Evolutionary conservation across 2,888 invertebrate genomes (phyloP), one percentile per base, ranked within the genome.

Genomic region (Lasioglossum lativentre): DNA sequence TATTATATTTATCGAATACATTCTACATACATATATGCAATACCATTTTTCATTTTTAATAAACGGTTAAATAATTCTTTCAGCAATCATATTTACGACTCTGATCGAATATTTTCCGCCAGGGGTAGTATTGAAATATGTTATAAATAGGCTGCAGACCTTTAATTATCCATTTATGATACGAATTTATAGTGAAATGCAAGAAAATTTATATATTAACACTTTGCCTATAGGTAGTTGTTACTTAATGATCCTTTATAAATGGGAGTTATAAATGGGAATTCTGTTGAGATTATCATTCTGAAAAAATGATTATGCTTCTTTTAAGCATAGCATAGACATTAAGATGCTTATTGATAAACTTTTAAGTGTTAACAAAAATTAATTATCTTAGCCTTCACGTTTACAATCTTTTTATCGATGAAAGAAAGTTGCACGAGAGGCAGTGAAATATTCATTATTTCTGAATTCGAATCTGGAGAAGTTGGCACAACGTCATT

Each of bases 1-100:
- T 30, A 30, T 30, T 30, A 16, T 14, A 27, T 16, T 63, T 63
- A 16, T 30, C 63, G 16, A 16, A 30, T 30, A 16, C 19, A 8
- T n/a, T n/a, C n/a, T 34, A 34, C 34, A 34, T 34, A 34, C 34
- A 3, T 34, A 34, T 19, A 30, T 30, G 30, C 5, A 63, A 30
- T 30, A 1, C 30, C 4, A 30, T 63, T 63, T 63, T 63, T 30
- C 16, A 30, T 30, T 30, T 63, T 30, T 30, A 63, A 63, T 63
- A 30, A 63, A 63, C 30, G 63, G 19, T 30, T 63, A 63, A 63
- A 63, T 63, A 63, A 63, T 63, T 63, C 63, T 30, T 63, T 63
- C 63, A 16, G 27, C 63, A 63, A 63, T 63, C 63, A 30, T 16
- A 63, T 63, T 30, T 30, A 63, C 16, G 63, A 30, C 14, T 30